A percentile compares a stretch with the other conserved stretches of the same genome.
These are phyloP conservation scores for Heteropelma amictum DNA, from an alignment of 2,888 invertebrate species.

Conservation along the genomic window DNA sequence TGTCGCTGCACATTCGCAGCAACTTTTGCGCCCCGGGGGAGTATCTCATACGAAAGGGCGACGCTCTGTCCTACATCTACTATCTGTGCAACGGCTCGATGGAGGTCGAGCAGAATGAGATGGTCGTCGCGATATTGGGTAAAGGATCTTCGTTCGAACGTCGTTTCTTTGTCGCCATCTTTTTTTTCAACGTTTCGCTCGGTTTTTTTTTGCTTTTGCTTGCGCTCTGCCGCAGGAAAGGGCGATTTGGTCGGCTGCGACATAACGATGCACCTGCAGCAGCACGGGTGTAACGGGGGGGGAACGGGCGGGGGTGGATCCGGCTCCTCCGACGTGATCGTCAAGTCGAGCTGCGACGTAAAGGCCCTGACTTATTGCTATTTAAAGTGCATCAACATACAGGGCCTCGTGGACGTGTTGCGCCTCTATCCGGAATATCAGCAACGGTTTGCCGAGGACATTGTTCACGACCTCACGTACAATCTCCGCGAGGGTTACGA, in stretches of 20 bases:
- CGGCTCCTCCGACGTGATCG: slow-evolving; percentile 85
- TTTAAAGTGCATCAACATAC: slow-evolving; percentile 95
- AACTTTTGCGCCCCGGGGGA: slow-evolving; percentile 98
- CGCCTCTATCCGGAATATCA: slow-evolving; percentile 96
- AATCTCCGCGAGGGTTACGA: slow-evolving; percentile 96
- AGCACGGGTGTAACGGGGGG: slow-evolving; percentile 82
- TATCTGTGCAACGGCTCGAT: slow-evolving; percentile 98
- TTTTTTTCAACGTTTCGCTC: not conserved
- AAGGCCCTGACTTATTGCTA: slow-evolving; percentile 97
- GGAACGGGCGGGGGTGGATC: slow-evolving; percentile 81
- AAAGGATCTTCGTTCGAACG: not conserved
- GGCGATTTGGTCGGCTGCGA: slow-evolving; percentile 97
- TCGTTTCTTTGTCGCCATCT: not conserved
- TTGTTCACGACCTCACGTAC: slow-evolving; percentile 96
- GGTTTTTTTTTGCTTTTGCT: no score
- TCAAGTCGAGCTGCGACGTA: slow-evolving; percentile 96
- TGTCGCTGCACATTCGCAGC: slow-evolving; percentile 94
- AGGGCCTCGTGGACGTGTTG: slow-evolving; percentile 92
- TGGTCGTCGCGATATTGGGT: slow-evolving; percentile 98
- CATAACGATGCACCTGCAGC: slow-evolving; percentile 89
- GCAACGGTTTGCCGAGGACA: slow-evolving; percentile 95
- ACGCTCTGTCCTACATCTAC: slow-evolving; percentile 95
- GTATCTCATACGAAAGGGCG: slow-evolving; percentile 95
- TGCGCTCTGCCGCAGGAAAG: slow-evolving; percentile 85
- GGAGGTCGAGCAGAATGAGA: slow-evolving; percentile 97